Evolutionary conservation across 1,140 invertebrate species (phyloP), one percentile per base, ranked within the genome.

Genomic region (Oscheius sp.): DNA sequence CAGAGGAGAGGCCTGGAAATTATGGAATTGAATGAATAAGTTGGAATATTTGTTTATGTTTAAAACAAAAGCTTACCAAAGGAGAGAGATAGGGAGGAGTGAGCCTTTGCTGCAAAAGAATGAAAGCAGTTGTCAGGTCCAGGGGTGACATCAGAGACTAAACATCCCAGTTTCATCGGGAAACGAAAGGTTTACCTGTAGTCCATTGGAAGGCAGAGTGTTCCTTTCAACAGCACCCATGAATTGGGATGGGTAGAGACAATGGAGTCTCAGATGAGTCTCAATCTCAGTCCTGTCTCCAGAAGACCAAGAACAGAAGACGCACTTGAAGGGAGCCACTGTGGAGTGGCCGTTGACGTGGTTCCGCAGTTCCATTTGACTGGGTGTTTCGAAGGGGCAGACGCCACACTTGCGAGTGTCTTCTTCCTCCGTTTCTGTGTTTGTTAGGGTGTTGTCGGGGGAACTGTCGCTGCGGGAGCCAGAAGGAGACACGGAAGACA

Each of bases 161-260:
- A n/a, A n/a, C n/a, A n/a, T n/a, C n/a, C n/a, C n/a, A n/a, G n/a
- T n/a, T n/a, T n/a, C n/a, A n/a, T n/a, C n/a, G n/a, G 28, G 49
- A 23, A 26, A 55, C 49, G 28, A 26, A 23, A 55, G 49, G 23
- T 23, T 55, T n/a, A n/a, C n/a, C n/a, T n/a, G n/a, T n/a, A n/a
- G n/a, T n/a, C n/a, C n/a, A 26, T 55, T 26, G 23, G 77, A 20
- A 3, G 77, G 42, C 7, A 77, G 55, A 2, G 79, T 34, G 31
- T 79, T 78, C 20, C 64, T 45, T 52, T 79, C 77, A n/a, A 79
- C 78, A 42, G 79, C 46, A 23, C 32, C 4, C 74, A 79, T 79
- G 59, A 72, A 79, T 1, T 79, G 35, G 38, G 45, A 20, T 13
- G 77, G 77, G 4, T 77, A 28, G 15, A 55, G 23, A 2, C 78